These are phyloP conservation scores for Chelidonichthys spinosus DNA, from an alignment of 2,797 vertebrate species.

Conservation along the genomic window DNA sequence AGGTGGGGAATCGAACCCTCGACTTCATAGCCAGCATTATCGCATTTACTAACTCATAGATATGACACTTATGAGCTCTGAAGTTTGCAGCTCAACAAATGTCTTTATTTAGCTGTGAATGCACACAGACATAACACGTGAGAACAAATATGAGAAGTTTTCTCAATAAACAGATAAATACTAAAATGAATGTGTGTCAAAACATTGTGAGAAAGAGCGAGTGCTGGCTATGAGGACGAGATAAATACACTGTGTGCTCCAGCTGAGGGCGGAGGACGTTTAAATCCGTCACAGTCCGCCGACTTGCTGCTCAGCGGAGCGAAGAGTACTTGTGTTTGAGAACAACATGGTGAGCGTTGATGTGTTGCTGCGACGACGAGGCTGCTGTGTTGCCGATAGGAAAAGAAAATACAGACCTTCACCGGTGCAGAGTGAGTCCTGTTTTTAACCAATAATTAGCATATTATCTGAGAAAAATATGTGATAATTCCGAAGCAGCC, in stretches of 20 bases:
- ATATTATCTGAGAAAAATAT: background rate
- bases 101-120: too few relatives aligned
- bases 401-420: background rate
- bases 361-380: background rate
- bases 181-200: too few relatives aligned
- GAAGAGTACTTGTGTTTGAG: conserved; percentile 12
- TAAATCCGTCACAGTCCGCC: conserved; percentile 47
- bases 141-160: too few relatives aligned
- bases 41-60: background rate
- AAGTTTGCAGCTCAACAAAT: background rate
- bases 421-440: too few relatives aligned
- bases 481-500: background rate
- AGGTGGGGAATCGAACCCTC: background rate
- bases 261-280: conserved; percentile 37
- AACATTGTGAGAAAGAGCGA: background rate
- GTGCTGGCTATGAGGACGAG: conserved; percentile 28
- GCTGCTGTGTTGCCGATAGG: background rate
- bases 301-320: conserved; percentile 49
- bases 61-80: background rate
- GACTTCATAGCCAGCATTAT: background rate
- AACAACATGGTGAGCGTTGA: conserved; percentile 1
- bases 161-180: too few relatives aligned
- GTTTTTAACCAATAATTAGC: background rate
- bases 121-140: too few relatives aligned
- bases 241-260: conserved; percentile 4